Conservation (phyloP, 2,113 vertebrate species). For the Nestor notabilis region DNA sequence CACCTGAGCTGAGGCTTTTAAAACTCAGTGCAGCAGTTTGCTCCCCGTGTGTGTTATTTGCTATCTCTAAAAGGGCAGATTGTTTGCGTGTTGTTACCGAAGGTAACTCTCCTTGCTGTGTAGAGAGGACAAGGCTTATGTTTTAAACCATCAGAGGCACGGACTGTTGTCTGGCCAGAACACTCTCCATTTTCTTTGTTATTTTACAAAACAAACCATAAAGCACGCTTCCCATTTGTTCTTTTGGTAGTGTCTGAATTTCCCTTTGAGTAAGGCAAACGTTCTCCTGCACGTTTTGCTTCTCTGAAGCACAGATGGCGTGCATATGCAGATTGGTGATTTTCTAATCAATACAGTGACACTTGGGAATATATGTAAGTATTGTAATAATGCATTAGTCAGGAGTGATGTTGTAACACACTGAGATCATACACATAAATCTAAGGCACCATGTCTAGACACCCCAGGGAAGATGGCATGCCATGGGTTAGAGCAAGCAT, state of each 20-base stretch:
- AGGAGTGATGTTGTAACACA: constrained; percentile 83
- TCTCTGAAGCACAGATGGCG: constrained; percentile 83
- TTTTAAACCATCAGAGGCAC: constrained; percentile 16
- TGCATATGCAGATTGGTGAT: constrained; percentile 88
- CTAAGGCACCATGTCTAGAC: constrained; percentile 80
- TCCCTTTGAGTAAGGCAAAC: constrained; percentile 70
- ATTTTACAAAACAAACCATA: constrained; percentile 41
- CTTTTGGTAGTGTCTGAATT: constrained; percentile 69
- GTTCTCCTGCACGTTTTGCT: constrained; percentile 76
- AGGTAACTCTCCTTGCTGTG: neutral
- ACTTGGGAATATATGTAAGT: constrained; percentile 87
- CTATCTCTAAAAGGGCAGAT: constrained; percentile 48
- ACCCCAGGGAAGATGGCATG: constrained; percentile 80
- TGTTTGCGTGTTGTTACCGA: constrained; percentile 1
- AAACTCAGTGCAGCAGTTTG: constrained; percentile 44
- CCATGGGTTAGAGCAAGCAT: constrained; percentile 76
- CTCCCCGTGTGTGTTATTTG: constrained; percentile 29
- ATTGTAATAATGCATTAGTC: constrained; percentile 84
- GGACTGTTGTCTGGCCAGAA: constrained; percentile 6
- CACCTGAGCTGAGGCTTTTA: constrained; percentile 46
- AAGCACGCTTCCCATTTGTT: constrained; percentile 49
- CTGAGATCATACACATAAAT: constrained; percentile 86
- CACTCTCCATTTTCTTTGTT: constrained; percentile 40
- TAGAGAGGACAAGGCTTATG: neutral
- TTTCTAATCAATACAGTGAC: constrained; percentile 87